A percentile compares a stretch with the other conserved stretches of the same genome.
These are phyloP conservation scores for Chaetogeoica ovagalla DNA, from an alignment of 2,888 invertebrate species.

Conservation along the genomic window DNA sequence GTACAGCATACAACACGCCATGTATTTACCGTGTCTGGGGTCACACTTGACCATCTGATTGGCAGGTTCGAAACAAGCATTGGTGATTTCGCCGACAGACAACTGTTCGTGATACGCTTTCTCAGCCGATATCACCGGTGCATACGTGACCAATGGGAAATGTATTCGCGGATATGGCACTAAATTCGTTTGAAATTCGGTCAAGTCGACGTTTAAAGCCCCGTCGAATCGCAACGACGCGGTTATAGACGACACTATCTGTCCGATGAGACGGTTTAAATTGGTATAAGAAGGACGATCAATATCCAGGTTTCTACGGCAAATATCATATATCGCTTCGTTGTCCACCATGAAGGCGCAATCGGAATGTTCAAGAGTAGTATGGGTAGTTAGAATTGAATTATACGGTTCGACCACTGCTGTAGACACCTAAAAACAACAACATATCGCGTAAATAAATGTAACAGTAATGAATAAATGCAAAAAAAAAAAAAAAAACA, in stretches of 20 bases:
- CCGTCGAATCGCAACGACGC: conserved; percentile 79
- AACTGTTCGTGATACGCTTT: conserved; percentile 63
- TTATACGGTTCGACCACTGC: conserved; percentile 67
- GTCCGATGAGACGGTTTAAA: conserved; percentile 91
- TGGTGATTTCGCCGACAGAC: conserved; percentile 65
- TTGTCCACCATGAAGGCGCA: conserved; percentile 68
- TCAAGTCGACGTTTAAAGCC: conserved; percentile 81
- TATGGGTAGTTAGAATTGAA: conserved; percentile 66
- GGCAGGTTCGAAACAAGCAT: conserved; percentile 65
- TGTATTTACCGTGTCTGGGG: conserved; percentile 61
- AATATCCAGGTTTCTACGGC: conserved; percentile 90
- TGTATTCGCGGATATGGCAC: conserved; percentile 69
- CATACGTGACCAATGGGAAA: conserved; percentile 65
- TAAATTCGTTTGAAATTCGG: conserved; percentile 77
- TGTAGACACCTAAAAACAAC: conserved; percentile 60
- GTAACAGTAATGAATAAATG: too few species aligned
- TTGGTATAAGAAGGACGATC: conserved; percentile 96
- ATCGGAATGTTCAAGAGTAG: conserved; percentile 67
- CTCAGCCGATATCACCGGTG: conserved; percentile 64
- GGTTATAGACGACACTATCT: conserved; percentile 90
- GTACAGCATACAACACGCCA: conserved; percentile 64
- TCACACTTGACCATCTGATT: conserved; percentile 63
- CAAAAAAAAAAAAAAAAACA: too few species aligned
- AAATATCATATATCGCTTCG: conserved; percentile 75
- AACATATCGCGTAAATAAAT: not conserved